Base-by-base conservation (phyloP, 1,140 invertebrate species). In the Zaprionus capensis region DNA sequence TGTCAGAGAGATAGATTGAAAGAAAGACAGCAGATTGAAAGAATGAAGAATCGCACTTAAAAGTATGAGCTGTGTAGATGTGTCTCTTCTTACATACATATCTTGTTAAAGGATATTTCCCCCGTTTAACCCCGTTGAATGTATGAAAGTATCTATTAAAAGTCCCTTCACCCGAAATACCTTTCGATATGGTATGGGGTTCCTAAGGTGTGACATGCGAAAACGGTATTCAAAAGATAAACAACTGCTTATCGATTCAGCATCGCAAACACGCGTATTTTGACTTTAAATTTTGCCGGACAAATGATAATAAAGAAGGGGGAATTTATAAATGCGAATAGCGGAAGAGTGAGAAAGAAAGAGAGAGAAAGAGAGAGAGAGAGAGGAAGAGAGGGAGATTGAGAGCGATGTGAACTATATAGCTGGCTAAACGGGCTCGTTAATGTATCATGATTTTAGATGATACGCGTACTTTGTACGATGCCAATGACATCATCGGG, bases 401-500 rank as follows among this genome's bases (percentile, higher is more conserved):
- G 66, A 49, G 49, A n/a, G n/a, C 26, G 14, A 51, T 26, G n/a
- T 63, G 61, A 71, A 71, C 36, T 71, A 26, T 14, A 46, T 49
- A 49, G 24, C 20, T 71, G 41, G 49, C 68, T 64, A 63, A 71
- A 24, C 64, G 24, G 68, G 15, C 22, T 44, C 49, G 57, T 56
- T 74, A 69, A 69, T 74, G 71, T 69, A 78, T 75, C 64, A 46
- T 46, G 41, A 70, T 65, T 49, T 62, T 58, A 34, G 73, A 83
- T 84, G 77, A 68, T 66, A 84, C 82, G 81, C 68, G 41, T 17
- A 71, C 61, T 70, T 44, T 41, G 41, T 72, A 4, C 41, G 81
- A 78, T 83, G 81, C 73, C 73, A 76, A 76, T 84, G 81, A 84
- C 81, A 84, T 84, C 81, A 84, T 74, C 80, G 61, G 53, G 31